phyloP scores from a whole-genome alignment of 2,888 invertebrate species.

The Eremobia ochroleuca region DNA sequence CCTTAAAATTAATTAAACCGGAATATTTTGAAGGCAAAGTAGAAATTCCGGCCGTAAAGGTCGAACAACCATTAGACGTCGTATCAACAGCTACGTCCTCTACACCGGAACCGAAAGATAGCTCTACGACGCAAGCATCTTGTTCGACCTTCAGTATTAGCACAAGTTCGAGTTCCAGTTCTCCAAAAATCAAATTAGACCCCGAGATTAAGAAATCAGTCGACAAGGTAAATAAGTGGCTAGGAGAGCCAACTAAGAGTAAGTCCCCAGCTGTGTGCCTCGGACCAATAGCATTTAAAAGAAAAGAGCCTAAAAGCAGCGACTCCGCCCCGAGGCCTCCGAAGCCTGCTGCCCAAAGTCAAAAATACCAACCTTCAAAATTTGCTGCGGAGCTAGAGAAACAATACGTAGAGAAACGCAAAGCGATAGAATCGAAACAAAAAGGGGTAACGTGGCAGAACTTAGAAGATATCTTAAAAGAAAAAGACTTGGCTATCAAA shows the following conservation, averaged over 20 bases:
- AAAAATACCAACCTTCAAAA: conserved; percentile 68
- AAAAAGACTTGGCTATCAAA: conserved; percentile 64
- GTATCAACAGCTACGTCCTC: conserved; percentile 19
- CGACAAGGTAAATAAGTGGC: conserved; percentile 75
- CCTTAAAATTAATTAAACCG: conserved; percentile 75
- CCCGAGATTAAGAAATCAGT: conserved; percentile 70
- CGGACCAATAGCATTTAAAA: conserved; percentile 71
- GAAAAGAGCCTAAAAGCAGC: conserved; percentile 62
- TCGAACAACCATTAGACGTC: neutral
- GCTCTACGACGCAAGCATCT: conserved; percentile 12
- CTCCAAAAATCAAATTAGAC: conserved; percentile 41
- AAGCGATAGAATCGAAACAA: conserved; percentile 28
- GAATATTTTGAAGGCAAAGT: conserved; percentile 70
- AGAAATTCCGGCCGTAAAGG: conserved; percentile 9
- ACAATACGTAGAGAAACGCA: conserved; percentile 65
- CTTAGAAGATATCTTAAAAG: conserved; percentile 65
- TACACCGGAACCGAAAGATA: conserved; percentile 40
- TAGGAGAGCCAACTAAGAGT: conserved; percentile 55
- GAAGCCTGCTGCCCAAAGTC: conserved; percentile 20
- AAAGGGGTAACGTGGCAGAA: conserved; percentile 65
- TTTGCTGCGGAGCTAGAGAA: conserved; percentile 71
- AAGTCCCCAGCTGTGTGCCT: conserved; percentile 57
- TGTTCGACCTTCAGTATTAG: conserved; percentile 19
- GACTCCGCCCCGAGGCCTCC: conserved; percentile 32
- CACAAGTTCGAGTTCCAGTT: neutral